Evolutionary conservation across 2,888 invertebrate genomes (phyloP).

Genomic region (Glaucopsyche alexis): DNA sequence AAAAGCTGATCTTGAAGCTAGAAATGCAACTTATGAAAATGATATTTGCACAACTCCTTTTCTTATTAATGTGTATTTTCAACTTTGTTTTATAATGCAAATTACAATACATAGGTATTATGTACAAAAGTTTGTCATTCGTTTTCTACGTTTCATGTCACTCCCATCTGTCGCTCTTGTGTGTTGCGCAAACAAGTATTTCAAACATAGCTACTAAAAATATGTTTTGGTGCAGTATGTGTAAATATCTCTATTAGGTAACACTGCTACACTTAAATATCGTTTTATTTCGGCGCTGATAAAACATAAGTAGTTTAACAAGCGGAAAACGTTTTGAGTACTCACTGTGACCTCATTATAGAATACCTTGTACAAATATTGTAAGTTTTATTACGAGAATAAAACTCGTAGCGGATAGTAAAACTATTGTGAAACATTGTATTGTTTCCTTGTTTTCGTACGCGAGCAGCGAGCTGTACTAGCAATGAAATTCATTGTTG

Average conservation of each 20-base stretch:
- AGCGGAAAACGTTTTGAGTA: not conserved
- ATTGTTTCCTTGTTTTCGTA: conserved; percentile 20
- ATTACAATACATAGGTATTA: too few relatives aligned
- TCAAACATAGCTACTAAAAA: conserved; percentile 17
- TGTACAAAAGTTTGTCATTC: not conserved
- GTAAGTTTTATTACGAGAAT: conserved; percentile 12
- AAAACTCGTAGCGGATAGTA: conserved; percentile 20
- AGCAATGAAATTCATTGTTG: conserved; percentile 30
- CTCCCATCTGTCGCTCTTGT: not conserved
- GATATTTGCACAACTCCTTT: too few relatives aligned
- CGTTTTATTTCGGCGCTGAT: not conserved
- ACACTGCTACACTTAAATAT: not conserved
- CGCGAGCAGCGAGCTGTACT: not conserved
- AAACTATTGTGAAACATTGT: conserved; percentile 29
- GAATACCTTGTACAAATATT: not conserved
- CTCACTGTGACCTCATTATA: conserved; percentile 9
- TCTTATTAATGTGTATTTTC: too few relatives aligned
- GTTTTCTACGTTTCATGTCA: not conserved
- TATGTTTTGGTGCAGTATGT: conserved; percentile 17
- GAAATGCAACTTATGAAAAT: too few relatives aligned
- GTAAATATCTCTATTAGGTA: not conserved
- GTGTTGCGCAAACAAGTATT: not conserved
- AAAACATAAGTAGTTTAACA: not conserved
- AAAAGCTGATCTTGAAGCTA: too few relatives aligned
- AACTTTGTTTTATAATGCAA: too few relatives aligned